A percentile compares a stretch with the other conserved stretches of the same genome.
These are phyloP conservation scores for Tenthredo distinguenda DNA, from an alignment of 2,888 invertebrate genomes.

Conservation along the genomic window DNA sequence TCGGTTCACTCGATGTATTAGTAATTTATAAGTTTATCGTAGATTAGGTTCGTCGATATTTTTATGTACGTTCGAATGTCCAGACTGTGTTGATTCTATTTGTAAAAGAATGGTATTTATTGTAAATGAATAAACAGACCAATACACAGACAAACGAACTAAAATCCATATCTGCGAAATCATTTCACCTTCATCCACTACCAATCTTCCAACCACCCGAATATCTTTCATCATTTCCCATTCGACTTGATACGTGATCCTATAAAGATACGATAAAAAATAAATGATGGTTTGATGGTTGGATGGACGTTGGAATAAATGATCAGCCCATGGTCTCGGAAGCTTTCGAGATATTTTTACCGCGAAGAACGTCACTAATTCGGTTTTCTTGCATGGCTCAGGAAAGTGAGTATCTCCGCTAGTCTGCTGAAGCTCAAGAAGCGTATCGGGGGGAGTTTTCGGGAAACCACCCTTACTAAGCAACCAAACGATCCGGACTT, in stretches of 20 bases:
- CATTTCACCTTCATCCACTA: not conserved
- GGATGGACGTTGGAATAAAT: not conserved
- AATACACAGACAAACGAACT: not conserved
- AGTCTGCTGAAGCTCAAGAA: not conserved
- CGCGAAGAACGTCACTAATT: not conserved
- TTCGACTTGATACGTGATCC: not conserved
- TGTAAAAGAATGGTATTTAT: constrained; percentile 62
- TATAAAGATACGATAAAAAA: not conserved
- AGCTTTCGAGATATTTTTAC: not conserved
- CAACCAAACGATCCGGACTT: not conserved
- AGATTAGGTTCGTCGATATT: constrained; percentile 34
- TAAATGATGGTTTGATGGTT: not conserved
- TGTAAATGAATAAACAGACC: constrained; percentile 64
- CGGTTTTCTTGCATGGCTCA: not conserved
- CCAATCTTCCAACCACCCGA: not conserved
- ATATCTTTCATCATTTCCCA: not conserved
- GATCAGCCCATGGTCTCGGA: not conserved
- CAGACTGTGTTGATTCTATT: constrained; percentile 42
- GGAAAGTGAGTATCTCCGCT: not conserved
- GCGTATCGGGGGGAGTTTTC: not conserved
- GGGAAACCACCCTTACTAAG: not conserved
- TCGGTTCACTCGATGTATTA: constrained; percentile 23
- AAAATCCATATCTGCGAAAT: not conserved
- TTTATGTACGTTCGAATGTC: constrained; percentile 45
- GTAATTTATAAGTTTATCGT: constrained; percentile 27